These are phyloP conservation scores for Catharus fuscescens DNA, from an alignment of 2,113 vertebrate species.

Conservation along the genomic window DNA sequence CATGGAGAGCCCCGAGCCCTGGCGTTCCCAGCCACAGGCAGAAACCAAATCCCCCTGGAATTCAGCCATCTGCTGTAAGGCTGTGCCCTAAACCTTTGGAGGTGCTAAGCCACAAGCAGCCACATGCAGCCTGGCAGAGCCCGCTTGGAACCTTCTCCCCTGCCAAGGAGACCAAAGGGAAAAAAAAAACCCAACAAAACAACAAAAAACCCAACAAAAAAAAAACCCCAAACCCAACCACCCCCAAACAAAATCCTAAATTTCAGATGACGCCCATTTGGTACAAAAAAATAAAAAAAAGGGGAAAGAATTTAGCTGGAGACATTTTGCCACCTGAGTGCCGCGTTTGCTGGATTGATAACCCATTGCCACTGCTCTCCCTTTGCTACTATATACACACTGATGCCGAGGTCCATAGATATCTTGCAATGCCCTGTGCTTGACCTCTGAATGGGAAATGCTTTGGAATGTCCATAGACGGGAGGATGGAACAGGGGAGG, in stretches of 20 bases:
- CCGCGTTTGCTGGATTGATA: slow-evolving; percentile 23
- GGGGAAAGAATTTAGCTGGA: slow-evolving; percentile 26
- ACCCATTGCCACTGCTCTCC: slow-evolving; percentile 63
- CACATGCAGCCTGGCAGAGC: slow-evolving; percentile 34
- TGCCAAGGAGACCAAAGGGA: not conserved
- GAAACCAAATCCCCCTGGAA: slow-evolving; percentile 52
- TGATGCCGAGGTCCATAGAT: slow-evolving; percentile 66
- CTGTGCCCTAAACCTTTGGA: slow-evolving; percentile 36
- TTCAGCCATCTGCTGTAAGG: slow-evolving; percentile 13
- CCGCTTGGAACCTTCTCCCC: slow-evolving; percentile 18
- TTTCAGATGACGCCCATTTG: not conserved
- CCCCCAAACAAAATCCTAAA: slow-evolving; percentile 12
- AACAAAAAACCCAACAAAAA: not conserved
- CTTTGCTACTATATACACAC: slow-evolving; percentile 67
- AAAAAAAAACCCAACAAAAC: not conserved
- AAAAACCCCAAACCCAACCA: not conserved
- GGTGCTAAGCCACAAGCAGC: slow-evolving; percentile 50
- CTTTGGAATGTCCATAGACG: slow-evolving; percentile 94
- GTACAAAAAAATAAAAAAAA: not conserved
- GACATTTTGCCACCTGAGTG: slow-evolving; percentile 8
- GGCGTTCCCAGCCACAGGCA: not conserved
- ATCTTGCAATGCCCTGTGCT: slow-evolving; percentile 86
- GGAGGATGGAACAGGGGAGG: slow-evolving; percentile 73
- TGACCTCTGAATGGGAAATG: slow-evolving; percentile 89
- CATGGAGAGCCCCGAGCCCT: not conserved